Base-by-base conservation (phyloP, 2,797 vertebrate species). In the Spea hammondii region DNA sequence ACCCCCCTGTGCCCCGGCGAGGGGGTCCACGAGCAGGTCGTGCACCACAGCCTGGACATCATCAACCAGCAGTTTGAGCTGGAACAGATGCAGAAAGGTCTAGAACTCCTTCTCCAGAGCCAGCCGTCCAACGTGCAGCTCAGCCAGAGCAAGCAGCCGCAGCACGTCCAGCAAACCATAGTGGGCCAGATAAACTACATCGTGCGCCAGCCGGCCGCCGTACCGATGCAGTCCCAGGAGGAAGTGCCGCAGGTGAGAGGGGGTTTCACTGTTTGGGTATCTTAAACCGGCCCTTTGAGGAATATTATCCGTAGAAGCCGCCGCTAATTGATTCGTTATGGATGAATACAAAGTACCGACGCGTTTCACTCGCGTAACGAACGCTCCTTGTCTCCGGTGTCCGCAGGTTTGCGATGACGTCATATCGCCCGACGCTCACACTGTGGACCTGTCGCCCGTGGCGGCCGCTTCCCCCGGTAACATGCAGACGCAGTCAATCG, bases 21-120 rank as follows among this genome's bases (percentile, higher is more conserved):
- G 71, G 85, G 82, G 44, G n/a, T 85, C 10, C 87, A 88, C 1
- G 91, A 89, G 1, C 87, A 91, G 72, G 86, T 88, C 81, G 84
- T 91, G 69, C 91, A 92, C 53, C 91, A 92, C 83, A 92, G 90
- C 2, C 68, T 93, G 84, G 92, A 91, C 78, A 84, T 93, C 79
- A 90, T 92, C 87, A 89, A 93, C 80, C 91, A 92, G 78, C 91
- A 92, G 62, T 85, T 93, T 67, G 92, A 93, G 78, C 85, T 93
- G 85, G 92, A 93, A 70, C 92, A 93, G 82, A 93, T 92, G 90
- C 92, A 93, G 69, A 92, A 92, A 83, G 91, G 92, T 57, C 82
- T 93, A 75, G 91, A 93, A 57, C 90, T 92, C 7, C 92, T 94
- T 32, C 88, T 93, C 14, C 91, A 93, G 84, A 90, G 91, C 51